phyloP scores from a whole-genome alignment of 1,140 invertebrate species.

The Oryctes rhinoceros region DNA sequence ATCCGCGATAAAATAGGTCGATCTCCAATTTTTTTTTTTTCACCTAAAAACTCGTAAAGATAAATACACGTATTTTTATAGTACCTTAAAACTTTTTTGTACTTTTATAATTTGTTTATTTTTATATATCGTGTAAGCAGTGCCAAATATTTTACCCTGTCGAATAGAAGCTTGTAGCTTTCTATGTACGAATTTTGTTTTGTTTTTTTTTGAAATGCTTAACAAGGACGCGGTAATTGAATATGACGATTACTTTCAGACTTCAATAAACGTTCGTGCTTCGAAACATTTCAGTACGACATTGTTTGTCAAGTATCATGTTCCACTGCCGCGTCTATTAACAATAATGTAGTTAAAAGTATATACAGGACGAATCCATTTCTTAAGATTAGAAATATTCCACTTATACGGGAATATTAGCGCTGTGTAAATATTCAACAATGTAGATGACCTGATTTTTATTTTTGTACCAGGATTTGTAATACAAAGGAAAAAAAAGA shows the following conservation, averaged over 20 bases:
- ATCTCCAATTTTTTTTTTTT: too few relatives aligned
- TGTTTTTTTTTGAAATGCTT: too few relatives aligned
- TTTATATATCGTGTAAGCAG: slow-evolving; percentile 5
- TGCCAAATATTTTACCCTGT: slow-evolving; percentile 7
- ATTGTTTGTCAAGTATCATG: neutral
- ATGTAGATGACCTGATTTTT: slow-evolving; percentile 30
- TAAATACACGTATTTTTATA: slow-evolving; percentile 15
- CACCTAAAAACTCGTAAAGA: neutral
- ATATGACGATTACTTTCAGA: neutral
- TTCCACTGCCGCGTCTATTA: neutral
- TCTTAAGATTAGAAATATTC: slow-evolving; percentile 15
- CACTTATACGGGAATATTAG: slow-evolving; percentile 7
- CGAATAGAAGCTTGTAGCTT: neutral
- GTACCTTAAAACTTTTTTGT: slow-evolving; percentile 9
- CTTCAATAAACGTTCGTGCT: too few relatives aligned
- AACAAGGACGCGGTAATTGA: neutral
- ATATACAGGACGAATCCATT: neutral
- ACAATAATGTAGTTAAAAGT: neutral
- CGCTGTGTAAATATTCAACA: slow-evolving; percentile 15
- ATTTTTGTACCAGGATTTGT: slow-evolving; percentile 29
- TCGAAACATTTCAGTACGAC: too few relatives aligned
- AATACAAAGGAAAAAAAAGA: neutral
- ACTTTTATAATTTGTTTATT: slow-evolving; percentile 7
- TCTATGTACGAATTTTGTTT: neutral
- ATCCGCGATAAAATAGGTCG: neutral